Base-by-base conservation (phyloP, 2,888 invertebrate species). In the Malthinus seriepunctatus region DNA sequence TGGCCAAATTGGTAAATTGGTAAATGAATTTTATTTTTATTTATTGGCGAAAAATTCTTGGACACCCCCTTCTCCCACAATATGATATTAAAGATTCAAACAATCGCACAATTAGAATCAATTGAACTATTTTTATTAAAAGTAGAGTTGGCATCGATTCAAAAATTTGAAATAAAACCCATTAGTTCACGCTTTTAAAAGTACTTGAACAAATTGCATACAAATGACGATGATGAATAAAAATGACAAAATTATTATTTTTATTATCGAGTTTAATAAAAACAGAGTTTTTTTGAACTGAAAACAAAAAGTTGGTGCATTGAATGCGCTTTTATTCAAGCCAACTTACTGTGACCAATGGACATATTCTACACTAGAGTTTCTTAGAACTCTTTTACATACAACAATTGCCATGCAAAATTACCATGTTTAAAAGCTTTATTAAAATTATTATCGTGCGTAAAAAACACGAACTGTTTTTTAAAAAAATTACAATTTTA, bases 391-490 rank as follows among this genome's bases (percentile, higher is more conserved):
- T 62, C 63, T 57, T 62, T 56, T 63, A 63, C 58, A 65, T 62
- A 54, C 62, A 58, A 65, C 63, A 63, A 63, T 65, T 62, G 56
- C 57, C 64, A 63, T 66, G 64, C 66, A 65, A 65, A 66, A 66
- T 65, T 55, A 62, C 56, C 39, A 55, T 49, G 48, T 55, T 39
- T 39, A 39, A 39, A 39, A 5, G 2, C 23, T 23, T 23, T 15
- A 15, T 14, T 6, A 14, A 39, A 39, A 39, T 39, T 39, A 39
- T 14, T 39, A 15, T 23, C 23, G 23, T 23, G 23, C 23, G 23
- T 23, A 23, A 5, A n/a, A 23, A 23, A 23, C 23, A 23, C 23
- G 23, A 23, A 23, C 23, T 23, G 5, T 3, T 23, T 23, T 23
- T 23, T 23, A 23, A 5, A 23, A 23, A 23, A 23, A 23, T 23